Evolutionary conservation across 2,888 invertebrate species (phyloP), one percentile per base, ranked within the genome.

Genomic region (Plebejus anna): DNA sequence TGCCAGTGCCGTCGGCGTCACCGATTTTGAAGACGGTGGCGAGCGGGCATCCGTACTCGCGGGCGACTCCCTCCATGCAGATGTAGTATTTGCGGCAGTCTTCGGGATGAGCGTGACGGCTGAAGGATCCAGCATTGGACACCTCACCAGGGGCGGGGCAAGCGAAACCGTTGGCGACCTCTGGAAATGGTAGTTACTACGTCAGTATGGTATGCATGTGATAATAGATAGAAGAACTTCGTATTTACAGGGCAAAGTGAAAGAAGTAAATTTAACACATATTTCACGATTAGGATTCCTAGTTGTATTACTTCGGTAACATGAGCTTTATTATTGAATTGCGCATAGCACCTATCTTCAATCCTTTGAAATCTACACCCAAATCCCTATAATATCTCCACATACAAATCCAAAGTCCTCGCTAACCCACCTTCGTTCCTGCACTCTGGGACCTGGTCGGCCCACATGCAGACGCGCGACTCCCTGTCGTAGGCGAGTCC

Each of bases 11-110:
- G 83, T 98, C 98, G 85, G 96, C 94, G 86, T 97, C 97, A 79
- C 98, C 98, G 91, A 98, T 98, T 92, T 98, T 98, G 96, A 98
- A 98, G 76, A 98, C 98, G 77, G 98, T 98, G 77, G 98, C 98
- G 87, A 98, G 97, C 85, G 98, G 98, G 94, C 98, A 98, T 81
- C 98, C 98, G 91, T 98, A 98, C 91, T 98, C 98, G 82, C 98
- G 96, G 81, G 98, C 97, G 78, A 96, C 96, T 82, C 97, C 97
- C 90, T 98, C 98, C 81, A 98, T 90, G 88, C 98, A 98, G 91
- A 98, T 98, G 95, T 97, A 98, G 94, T 98, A 98, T 90, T 98
- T 98, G 86, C 98, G 96, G 95, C 98, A 98, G 92, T 98, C 98
- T 82, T 98, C 98, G 59, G 98, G 98, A 91, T 98, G 98, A 78